phyloP scores from a whole-genome alignment of 2,113 vertebrate genomes.

The Chaenogobius annularis region DNA sequence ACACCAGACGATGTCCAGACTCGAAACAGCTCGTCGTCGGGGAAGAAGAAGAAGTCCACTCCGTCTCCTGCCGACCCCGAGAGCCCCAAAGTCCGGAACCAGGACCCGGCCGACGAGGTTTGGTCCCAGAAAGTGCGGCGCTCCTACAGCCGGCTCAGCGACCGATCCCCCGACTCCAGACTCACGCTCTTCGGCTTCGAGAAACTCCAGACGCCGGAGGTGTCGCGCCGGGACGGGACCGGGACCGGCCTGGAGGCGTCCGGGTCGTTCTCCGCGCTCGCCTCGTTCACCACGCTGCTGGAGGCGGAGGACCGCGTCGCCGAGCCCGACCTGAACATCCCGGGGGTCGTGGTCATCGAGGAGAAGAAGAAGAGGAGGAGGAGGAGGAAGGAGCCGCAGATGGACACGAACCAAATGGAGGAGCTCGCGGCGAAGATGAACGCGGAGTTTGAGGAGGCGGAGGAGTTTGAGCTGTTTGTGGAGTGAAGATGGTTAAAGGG shows the following conservation, averaged over 20 bases:
- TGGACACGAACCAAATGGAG: conserved; percentile 80
- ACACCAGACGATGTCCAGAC: conserved; percentile 33
- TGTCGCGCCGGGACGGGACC: conserved; percentile 37
- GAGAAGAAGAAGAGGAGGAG: conserved; percentile 80
- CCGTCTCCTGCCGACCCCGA: conserved; percentile 65
- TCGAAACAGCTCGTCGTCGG: conserved; percentile 17
- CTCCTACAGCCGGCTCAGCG: conserved; percentile 84
- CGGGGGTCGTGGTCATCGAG: conserved; percentile 77
- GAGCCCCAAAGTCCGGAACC: not conserved
- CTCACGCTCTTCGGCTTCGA: conserved; percentile 83
- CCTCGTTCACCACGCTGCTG: conserved; percentile 50
- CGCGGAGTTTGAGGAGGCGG: conserved; percentile 86
- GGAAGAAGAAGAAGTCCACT: conserved; percentile 31
- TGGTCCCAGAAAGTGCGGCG: conserved; percentile 85
- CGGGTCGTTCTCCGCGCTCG: conserved; percentile 22
- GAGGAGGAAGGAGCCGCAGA: conserved; percentile 72
- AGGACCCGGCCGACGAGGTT: conserved; percentile 53
- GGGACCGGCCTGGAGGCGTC: conserved; percentile 29
- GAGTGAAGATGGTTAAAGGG: conserved; percentile 73
- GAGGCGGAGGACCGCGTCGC: conserved; percentile 45
- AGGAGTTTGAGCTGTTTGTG: conserved; percentile 84
- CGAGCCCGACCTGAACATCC: conserved; percentile 77
- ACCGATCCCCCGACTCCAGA: conserved; percentile 62
- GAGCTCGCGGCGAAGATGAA: conserved; percentile 85
- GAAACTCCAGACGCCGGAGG: conserved; percentile 71